phyloP scores from a whole-genome alignment of 2,888 invertebrate species.

The Thysanoteuthis rhombus region DNA sequence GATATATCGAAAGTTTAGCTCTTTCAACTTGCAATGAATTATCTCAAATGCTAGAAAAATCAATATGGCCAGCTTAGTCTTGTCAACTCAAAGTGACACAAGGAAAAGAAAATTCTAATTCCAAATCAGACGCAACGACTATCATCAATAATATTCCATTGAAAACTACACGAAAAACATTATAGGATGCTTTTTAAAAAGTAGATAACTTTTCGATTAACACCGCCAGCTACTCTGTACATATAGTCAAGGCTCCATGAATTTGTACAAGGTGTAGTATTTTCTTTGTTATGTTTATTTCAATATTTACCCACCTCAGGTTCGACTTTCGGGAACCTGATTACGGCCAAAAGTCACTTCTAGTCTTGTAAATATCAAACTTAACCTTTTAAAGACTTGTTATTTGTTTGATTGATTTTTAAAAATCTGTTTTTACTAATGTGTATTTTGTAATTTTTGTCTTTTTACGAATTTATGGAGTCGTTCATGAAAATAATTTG shows the following conservation, averaged over 20 bases:
- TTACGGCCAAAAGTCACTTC: neutral
- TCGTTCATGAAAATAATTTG: neutral
- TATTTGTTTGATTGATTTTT: neutral
- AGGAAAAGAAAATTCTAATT: too few species aligned
- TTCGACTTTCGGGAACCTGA: neutral
- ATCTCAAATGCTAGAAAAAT: too few species aligned
- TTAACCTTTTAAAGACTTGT: neutral
- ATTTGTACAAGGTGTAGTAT: neutral
- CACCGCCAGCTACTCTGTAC: neutral
- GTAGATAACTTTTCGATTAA: neutral
- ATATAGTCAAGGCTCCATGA: neutral
- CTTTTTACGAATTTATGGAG: neutral
- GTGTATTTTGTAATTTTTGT: neutral
- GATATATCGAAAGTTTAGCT: too few species aligned
- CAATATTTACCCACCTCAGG: neutral
- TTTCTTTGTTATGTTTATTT: neutral
- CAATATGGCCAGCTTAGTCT: too few species aligned
- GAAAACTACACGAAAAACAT: too few species aligned
- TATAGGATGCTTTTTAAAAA: neutral
- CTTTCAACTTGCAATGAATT: too few species aligned
- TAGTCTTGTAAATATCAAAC: neutral
- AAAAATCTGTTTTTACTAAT: neutral
- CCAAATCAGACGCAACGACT: too few species aligned
- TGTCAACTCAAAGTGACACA: too few species aligned
- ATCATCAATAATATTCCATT: too few species aligned